Base-by-base conservation (phyloP, 2,113 vertebrate species). In the Propithecus coquereli region DNA sequence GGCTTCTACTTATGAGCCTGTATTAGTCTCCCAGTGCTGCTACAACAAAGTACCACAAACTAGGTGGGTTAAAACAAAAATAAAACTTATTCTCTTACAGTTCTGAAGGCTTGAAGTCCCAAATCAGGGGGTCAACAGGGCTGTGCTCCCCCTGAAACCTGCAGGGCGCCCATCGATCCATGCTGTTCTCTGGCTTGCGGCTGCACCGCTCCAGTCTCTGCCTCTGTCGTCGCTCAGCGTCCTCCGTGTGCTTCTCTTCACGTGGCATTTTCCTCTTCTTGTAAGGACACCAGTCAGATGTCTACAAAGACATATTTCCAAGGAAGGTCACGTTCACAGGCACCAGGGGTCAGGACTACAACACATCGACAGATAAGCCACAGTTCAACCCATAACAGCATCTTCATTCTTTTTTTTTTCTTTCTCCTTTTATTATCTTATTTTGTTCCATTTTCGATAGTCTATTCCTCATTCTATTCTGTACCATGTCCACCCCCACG, bases 291-390 rank as follows among this genome's bases (percentile, higher is more conserved):
- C 20, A 82, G 66, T 87, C 59, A 54, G 3, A 43, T 43, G 40
- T 43, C 37, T 70, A 8, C 6, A 70, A 85, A 91, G 61, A 70
- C 27, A 2, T 70, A n/a, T 90, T 94, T 84, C 63, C 68, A 92
- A 94, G 83, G 34, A 68, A 94, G 50, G 43, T 37, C 50, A 34
- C 25, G 80, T 83, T 76, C 61, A 43, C 20, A 54, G 13, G 2
- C 27, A 23, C 23, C 27, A 94, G 12, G 17, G 10, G 5, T 81
- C 61, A 95, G 61, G 68, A 80, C 17, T 50, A 82, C 52, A 45
- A 10, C 16, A 50, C 61, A 30, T 54, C 27, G 25, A 59, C 57
- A 59, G 3, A 59, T 86, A 5, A 68, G 23, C 17, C 22, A 40
- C 61, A 77, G 40, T 59, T 54, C 40, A 47, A 63, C 22, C n/a